phyloP scores from a whole-genome alignment of 1,140 invertebrate genomes.

The Apis mellifera region Amel_HAv3.1 CM009942.2:7877001-7877500 shows the following conservation, averaged over 20 bases:
- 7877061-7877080: constrained; percentile 19
- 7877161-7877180: no score
- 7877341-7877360: not conserved
- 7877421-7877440: not conserved
- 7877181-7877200: no score
- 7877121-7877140: not conserved
- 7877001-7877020: constrained; percentile 26
- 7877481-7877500: constrained; percentile 18
- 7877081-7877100: constrained; percentile 7
- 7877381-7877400: not conserved
- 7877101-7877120: not conserved
- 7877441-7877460: not conserved
- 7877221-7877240: not conserved
- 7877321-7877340: not conserved
- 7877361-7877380: not conserved
- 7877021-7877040: constrained; percentile 41
- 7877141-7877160: not conserved
- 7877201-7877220: no score
- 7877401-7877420: not conserved
- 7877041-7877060: constrained; percentile 18
- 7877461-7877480: constrained; percentile 14
- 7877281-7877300: no score
- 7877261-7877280: no score
- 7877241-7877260: not conserved
- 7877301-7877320: not conserved